A percentile compares a stretch with the other conserved stretches of the same genome.
Conservation (phyloP, 2,797 vertebrate species). For the Enteromius afrohamiltoni region DNA sequence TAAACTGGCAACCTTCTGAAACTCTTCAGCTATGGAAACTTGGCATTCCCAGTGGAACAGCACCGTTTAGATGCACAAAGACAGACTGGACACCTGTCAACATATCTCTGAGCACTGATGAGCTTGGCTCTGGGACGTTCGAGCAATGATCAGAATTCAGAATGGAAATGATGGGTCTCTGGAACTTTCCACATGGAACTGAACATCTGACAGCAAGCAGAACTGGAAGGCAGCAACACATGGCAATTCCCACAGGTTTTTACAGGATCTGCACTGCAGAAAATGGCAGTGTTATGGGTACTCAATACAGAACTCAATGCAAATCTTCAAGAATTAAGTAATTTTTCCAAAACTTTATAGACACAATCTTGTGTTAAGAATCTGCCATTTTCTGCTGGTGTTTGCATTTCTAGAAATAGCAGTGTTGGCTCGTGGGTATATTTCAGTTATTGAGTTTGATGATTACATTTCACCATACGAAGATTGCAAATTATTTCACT, state of each 20-base stretch:
- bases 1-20: constrained; percentile 49
- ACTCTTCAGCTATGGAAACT: constrained; percentile 27
- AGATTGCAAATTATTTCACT: background rate
- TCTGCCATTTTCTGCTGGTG: constrained; percentile 2
- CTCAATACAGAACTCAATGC: background rate
- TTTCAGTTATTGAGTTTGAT: constrained; percentile 18
- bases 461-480: constrained; percentile 1
- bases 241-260: background rate
- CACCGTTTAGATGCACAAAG: constrained; percentile 34
- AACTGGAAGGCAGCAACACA: constrained; percentile 1
- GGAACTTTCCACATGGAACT: constrained; percentile 38
- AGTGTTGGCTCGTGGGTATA: background rate
- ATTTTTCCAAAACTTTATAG: background rate
- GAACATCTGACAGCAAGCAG: constrained; percentile 35
- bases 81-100: constrained; percentile 47
- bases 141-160: constrained; percentile 36
- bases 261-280: constrained; percentile 7
- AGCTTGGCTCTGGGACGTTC: constrained; percentile 43
- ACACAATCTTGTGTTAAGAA: background rate
- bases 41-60: background rate
- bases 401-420: constrained; percentile 9
- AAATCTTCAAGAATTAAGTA: background rate
- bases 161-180: constrained; percentile 36
- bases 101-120: constrained; percentile 36
- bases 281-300: background rate